These are phyloP conservation scores for Carassius carassius DNA, from an alignment of 2,113 vertebrate species.

Conservation along the genomic window DNA sequence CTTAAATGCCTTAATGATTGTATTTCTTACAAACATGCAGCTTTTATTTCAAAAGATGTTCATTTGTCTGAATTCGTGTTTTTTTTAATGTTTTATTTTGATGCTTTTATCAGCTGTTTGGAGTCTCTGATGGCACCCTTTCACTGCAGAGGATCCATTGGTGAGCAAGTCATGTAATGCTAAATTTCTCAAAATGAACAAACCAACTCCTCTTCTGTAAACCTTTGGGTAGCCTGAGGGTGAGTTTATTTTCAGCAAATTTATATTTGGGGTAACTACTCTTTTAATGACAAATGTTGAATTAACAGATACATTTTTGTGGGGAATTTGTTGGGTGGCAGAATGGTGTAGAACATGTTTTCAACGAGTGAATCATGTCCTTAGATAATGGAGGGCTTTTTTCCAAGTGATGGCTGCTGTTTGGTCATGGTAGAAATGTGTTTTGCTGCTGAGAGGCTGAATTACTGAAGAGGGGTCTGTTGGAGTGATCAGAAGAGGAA, in stretches of 20 bases:
- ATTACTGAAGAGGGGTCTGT: slow-evolving; percentile 46
- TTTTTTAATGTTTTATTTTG: too few species aligned
- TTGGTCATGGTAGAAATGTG: slow-evolving; percentile 44
- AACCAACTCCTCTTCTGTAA: too few species aligned
- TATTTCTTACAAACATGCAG: too few species aligned
- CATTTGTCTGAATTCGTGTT: too few species aligned
- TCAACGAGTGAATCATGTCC: slow-evolving; percentile 33
- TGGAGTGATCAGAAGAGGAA: slow-evolving; percentile 47
- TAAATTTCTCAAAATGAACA: too few species aligned
- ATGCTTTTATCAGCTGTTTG: too few species aligned
- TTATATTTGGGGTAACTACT: not conserved
- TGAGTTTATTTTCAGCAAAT: not conserved
- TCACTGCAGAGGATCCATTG: too few species aligned
- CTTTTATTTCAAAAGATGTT: too few species aligned
- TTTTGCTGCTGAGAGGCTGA: slow-evolving; percentile 47
- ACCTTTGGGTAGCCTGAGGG: not conserved
- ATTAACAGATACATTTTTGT: not conserved
- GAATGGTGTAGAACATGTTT: not conserved
- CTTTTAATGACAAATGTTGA: not conserved
- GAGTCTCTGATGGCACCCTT: too few species aligned
- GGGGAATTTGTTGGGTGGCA: not conserved
- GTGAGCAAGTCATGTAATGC: too few species aligned
- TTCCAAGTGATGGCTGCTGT: slow-evolving; percentile 10
- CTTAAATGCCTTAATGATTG: too few species aligned
- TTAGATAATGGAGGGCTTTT: slow-evolving; percentile 28